A percentile compares a stretch with the other conserved stretches of the same genome.
These are phyloP conservation scores for Melanotaenia maccullochi DNA, from an alignment of 2,797 vertebrate genomes.

Conservation along the genomic window DNA sequence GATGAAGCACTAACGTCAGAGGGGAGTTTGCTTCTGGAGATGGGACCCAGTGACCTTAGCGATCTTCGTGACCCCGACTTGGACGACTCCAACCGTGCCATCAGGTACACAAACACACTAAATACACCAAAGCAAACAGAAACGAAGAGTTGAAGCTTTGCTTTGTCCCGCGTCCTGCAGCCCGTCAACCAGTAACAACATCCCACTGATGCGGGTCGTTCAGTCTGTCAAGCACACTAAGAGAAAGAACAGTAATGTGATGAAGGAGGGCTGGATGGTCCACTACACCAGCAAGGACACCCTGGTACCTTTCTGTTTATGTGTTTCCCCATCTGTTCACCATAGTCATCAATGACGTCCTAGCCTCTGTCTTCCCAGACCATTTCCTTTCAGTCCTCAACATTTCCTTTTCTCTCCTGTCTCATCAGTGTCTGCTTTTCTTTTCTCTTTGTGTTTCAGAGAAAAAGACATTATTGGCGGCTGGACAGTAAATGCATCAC, in stretches of 20 bases:
- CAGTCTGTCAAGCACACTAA: conserved; percentile 97
- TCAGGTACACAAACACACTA: conserved; percentile 83
- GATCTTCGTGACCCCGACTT: conserved; percentile 91
- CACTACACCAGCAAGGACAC: conserved; percentile 96
- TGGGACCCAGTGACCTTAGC: conserved; percentile 84
- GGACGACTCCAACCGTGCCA: conserved; percentile 92
- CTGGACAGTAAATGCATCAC: conserved; percentile 98
- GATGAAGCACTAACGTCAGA: conserved; percentile 89
- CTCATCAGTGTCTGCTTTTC: not conserved
- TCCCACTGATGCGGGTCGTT: conserved; percentile 96
- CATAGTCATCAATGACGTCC: not conserved
- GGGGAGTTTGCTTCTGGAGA: conserved; percentile 80
- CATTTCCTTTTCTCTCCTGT: not conserved
- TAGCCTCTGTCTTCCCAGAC: not conserved
- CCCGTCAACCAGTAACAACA: conserved; percentile 98
- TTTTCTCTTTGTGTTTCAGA: conserved; percentile 73
- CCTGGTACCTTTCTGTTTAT: conserved; percentile 79
- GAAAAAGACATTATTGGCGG: conserved; percentile 97
- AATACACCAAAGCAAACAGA: not conserved
- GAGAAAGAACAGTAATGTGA: conserved; percentile 93
- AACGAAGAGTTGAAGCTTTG: conserved; percentile 7
- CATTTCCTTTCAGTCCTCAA: not conserved
- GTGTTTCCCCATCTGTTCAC: not conserved
- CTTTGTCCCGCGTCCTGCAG: conserved; percentile 71
- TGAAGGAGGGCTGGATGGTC: conserved; percentile 99